These are phyloP conservation scores for Pseudochromis fuscus DNA, from an alignment of 2,797 vertebrate species.

Conservation along the genomic window DNA sequence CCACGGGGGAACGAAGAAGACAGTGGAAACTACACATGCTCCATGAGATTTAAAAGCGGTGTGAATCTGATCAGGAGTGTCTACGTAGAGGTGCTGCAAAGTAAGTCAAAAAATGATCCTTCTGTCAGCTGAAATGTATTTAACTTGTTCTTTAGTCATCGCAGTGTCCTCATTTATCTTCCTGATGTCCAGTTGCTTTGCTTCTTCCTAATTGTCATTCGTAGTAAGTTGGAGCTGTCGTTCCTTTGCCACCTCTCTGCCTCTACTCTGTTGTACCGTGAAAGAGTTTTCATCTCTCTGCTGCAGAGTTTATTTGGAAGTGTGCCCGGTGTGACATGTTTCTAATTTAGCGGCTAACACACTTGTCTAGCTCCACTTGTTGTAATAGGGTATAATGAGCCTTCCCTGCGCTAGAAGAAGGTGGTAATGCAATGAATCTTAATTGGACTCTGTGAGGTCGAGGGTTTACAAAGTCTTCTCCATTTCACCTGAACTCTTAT, in stretches of 20 bases:
- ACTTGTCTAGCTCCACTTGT: constrained; percentile 53
- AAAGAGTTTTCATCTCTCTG: constrained; percentile 36
- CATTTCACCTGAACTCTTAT: constrained; percentile 11
- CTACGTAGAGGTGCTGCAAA: constrained; percentile 70
- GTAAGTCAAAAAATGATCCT: constrained; percentile 77
- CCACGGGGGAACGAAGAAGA: neutral
- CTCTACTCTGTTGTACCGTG: constrained; percentile 11
- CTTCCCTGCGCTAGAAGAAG: constrained; percentile 33
- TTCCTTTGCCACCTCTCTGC: constrained; percentile 16
- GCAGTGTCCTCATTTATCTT: constrained; percentile 5
- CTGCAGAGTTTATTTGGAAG: constrained; percentile 49
- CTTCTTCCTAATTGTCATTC: constrained; percentile 38
- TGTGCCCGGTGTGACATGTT: constrained; percentile 54
- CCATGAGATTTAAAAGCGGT: constrained; percentile 41
- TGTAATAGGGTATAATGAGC: constrained; percentile 58
- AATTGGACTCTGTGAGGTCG: constrained; percentile 47
- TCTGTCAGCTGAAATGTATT: neutral
- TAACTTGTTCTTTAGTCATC: constrained; percentile 2
- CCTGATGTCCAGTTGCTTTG: constrained; percentile 5
- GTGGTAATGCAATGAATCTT: constrained; percentile 44
- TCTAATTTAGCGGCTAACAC: constrained; percentile 60
- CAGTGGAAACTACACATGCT: constrained; percentile 70
- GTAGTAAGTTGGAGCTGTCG: neutral
- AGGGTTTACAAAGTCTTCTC: constrained; percentile 32
- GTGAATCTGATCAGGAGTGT: constrained; percentile 26